Evolutionary conservation across 2,797 vertebrate species (phyloP).

Genomic region (Loriculus beryllinus): DNA sequence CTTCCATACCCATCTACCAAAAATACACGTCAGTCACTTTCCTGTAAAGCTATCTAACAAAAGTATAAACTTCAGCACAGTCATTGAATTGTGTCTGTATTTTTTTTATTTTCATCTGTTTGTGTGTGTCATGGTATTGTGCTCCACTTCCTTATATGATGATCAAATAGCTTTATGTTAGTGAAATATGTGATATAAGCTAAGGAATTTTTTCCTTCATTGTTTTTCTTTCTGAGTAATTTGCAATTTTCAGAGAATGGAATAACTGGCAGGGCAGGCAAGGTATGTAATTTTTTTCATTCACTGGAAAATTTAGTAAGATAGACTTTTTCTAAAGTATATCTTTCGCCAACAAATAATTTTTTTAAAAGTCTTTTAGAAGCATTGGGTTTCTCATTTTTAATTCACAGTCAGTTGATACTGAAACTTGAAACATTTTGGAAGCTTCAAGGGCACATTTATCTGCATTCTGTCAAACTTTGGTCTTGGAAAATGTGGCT

Average conservation of each 20-base stretch:
- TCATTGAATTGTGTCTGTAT: neutral
- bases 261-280: neutral
- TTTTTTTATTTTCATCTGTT: neutral
- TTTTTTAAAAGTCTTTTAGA: neutral
- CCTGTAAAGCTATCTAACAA: neutral
- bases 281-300: neutral
- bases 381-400: neutral
- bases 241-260: neutral
- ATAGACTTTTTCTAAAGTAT: neutral
- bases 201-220: neutral
- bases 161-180: neutral
- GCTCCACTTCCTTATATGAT: neutral
- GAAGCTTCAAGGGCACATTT: neutral
- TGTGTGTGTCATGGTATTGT: neutral
- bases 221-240: neutral
- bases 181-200: neutral
- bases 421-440: neutral
- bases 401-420: neutral
- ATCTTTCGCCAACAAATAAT: neutral
- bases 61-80: neutral
- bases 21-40: rapidly evolving
- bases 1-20: neutral
- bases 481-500: neutral
- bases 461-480: neutral
- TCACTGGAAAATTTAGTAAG: neutral